Evolutionary conservation across 2,113 vertebrate genomes (phyloP), one percentile per base, ranked within the genome.

Genomic region (Butorides virescens): DNA sequence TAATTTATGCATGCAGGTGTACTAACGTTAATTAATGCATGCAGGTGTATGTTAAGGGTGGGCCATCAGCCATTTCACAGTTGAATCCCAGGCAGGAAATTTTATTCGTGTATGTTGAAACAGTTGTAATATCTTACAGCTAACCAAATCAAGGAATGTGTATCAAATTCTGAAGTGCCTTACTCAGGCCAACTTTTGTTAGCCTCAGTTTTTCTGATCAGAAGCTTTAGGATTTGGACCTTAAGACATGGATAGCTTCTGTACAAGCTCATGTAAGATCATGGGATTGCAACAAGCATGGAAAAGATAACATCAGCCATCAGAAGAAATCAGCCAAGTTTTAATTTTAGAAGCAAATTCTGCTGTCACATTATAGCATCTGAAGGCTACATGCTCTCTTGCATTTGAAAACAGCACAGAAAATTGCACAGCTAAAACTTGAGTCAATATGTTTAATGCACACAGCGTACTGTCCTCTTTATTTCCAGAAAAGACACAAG

Each of bases 261-360:
- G 15, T 30, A 21, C 32, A 87, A 26, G 26, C 82, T 93, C 29
- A 20, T 17, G 13, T 65, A 63, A 66, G 14, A 90, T 52, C 19
- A 46, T 46, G 47, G 39, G 34, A 47, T 73, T 86, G 63, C 63
- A 79, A 37, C 50, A 84, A 52, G 67, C 42, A 19, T 12, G 9
- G 50, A 29, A 49, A 87, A 91, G 84, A 71, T 50, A 77, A 20
- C 37, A 66, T 47, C 81, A 91, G 16, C 47, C 76, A 76, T 95
- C 77, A 96, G 62, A 79, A 88, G 86, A 92, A 89, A 95, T 95
- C 74, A 95, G 37, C 53, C 50, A 95, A 37, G 87, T 74, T 95
- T 95, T 95, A 96, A 95, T 96, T 97, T 94, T 96, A 83, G 96
- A 83, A 94, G 63, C 74, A 70, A 93, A 94, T 97, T 97, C 95